Percentiles rank a stretch among this genome's conserved stretches.
These are phyloP conservation scores for Corbicula japonica DNA, from an alignment of 2,888 invertebrate genomes.

Conservation along the genomic window DNA sequence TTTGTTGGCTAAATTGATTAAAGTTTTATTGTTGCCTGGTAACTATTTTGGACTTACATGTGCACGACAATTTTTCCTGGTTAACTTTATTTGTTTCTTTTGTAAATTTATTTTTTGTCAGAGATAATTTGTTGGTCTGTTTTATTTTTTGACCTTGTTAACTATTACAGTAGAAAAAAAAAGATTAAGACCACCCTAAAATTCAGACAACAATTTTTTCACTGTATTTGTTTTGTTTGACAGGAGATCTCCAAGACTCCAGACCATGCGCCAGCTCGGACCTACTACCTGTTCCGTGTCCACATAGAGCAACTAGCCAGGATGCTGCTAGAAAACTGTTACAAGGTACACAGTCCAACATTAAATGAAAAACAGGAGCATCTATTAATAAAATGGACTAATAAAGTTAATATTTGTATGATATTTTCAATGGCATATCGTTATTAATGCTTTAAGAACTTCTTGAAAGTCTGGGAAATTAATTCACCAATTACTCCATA, in stretches of 20 bases:
- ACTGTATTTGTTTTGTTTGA: constrained; percentile 3
- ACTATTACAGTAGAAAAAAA: background rate
- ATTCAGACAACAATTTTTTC: background rate
- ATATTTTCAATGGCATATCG: background rate
- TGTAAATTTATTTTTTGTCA: background rate
- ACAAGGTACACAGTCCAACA: constrained; percentile 87
- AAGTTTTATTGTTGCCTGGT: too few relatives aligned
- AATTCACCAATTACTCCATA: too few relatives aligned
- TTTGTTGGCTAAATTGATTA: too few relatives aligned
- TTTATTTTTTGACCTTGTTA: background rate
- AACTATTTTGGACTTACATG: too few relatives aligned
- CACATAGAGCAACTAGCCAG: constrained; percentile 91
- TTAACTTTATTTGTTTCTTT: background rate
- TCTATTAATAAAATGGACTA: background rate
- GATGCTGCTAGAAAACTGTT: constrained; percentile 91
- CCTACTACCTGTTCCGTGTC: constrained; percentile 92
- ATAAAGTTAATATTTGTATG: background rate
- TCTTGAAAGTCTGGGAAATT: too few relatives aligned
- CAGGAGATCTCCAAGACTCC: constrained; percentile 88
- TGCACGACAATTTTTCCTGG: background rate
- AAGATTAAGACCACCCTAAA: background rate
- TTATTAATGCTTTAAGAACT: too few relatives aligned
- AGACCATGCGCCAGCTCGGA: constrained; percentile 93
- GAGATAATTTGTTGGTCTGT: background rate
- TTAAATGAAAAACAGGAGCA: background rate